phyloP scores from a whole-genome alignment of 1,140 invertebrate genomes.

The Micrasema minimum region DNA sequence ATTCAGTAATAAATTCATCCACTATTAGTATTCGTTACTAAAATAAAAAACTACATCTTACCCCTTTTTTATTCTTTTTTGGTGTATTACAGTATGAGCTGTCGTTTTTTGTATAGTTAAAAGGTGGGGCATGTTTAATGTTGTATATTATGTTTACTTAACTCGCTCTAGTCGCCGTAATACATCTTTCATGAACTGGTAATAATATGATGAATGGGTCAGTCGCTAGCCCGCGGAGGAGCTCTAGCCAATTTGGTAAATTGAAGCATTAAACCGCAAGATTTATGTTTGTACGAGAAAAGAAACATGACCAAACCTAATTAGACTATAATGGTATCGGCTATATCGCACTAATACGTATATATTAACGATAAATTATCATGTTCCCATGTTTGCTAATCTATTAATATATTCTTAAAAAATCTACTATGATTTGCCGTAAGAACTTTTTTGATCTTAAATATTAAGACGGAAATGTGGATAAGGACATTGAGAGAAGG shows the following conservation, averaged over 20 bases:
- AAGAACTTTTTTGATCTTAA: not conserved
- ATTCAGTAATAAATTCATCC: too few species aligned
- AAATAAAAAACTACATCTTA: not conserved
- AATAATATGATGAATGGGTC: slow-evolving; percentile 13
- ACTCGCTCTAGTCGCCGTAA: too few species aligned
- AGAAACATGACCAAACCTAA: not conserved
- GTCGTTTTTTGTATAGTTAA: not conserved
- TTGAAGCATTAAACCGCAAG: slow-evolving; percentile 18
- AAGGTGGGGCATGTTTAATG: not conserved
- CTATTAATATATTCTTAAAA: not conserved
- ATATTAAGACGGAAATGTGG: not conserved
- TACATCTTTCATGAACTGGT: not conserved
- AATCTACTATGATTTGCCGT: not conserved
- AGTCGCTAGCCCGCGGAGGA: slow-evolving; percentile 6
- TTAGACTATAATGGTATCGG: too few species aligned
- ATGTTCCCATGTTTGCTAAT: too few species aligned
- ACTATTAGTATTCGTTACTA: not conserved
- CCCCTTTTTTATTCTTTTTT: not conserved
- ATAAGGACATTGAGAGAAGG: too few species aligned
- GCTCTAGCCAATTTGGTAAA: slow-evolving; percentile 20
- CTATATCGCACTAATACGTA: not conserved
- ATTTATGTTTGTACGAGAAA: slow-evolving; percentile 8
- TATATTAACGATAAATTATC: not conserved
- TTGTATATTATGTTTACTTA: too few species aligned
- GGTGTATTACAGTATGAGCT: too few species aligned